Base-by-base conservation (phyloP, 2,888 invertebrate species). In the Drosophila nr. fundita region DNA sequence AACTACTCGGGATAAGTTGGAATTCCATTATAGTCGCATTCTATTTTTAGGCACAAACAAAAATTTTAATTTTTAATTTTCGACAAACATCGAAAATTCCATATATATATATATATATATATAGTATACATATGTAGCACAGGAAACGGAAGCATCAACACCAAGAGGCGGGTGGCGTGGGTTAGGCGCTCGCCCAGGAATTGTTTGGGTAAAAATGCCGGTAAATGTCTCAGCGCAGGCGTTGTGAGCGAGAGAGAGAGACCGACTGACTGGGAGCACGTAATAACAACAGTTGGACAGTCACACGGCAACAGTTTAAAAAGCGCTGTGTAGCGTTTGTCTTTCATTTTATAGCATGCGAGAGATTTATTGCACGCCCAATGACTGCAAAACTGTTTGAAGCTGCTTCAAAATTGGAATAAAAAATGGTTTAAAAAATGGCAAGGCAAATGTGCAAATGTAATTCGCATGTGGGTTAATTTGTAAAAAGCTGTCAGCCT, bases 201-300 rank as follows among this genome's bases (percentile, higher is more conserved):
- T 61, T 80, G 72, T 80, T 73, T 76, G 62, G 50, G 40, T 38
- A 55, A 83, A 89, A 90, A 90, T 69, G 89, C 91, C 91, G 91
- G 91, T 86, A 80, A 63, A 63, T 54, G 50, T 30, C 15, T 75
- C 63, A 36, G 89, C 90, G 90, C 91, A 90, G 62, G 75, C 89
- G 78, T 73, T 40, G 60, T 32, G 54, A 82, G 54, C 50, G 61
- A 32, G 52, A 42, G 10, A 32, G 36, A 58, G 53, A 63, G 57
- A n/a, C n/a, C 34, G 57, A 50, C 52, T 1, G 52, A 49, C 48
- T 0, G 15, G 36, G 34, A 48, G 55, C 18, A 24, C 55, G 62
- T 50, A 82, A 82, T 64, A 76, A 67, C 48, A 60, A 70, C 62
- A 78, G 74, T 89, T 88, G 75, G 1, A 21, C 15, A 48, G 48